These are phyloP conservation scores for Falco biarmicus DNA, from an alignment of 2,797 vertebrate genomes.

Conservation along the genomic window DNA sequence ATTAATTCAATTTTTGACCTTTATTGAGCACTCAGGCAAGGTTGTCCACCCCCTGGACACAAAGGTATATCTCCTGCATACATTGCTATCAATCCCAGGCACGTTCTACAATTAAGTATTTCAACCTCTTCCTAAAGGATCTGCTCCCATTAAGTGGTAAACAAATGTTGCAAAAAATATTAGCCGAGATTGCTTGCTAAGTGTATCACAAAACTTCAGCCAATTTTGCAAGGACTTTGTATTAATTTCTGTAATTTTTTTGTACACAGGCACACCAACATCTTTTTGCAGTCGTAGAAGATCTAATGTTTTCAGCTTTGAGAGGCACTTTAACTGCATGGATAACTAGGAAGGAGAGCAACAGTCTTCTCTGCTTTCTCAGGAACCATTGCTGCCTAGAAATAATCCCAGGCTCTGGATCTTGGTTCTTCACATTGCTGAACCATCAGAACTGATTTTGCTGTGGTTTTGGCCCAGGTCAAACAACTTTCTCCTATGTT, in stretches of 20 bases:
- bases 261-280: background rate
- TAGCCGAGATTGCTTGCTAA: background rate
- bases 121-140: background rate
- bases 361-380: background rate
- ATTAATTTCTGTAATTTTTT: background rate
- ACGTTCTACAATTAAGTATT: background rate
- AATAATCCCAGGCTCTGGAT: background rate
- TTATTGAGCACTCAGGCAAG: conserved; percentile 41
- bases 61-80: background rate
- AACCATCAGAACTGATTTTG: background rate
- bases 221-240: background rate
- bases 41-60: conserved; percentile 8
- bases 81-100: background rate
- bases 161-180: background rate
- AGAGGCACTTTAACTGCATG: background rate
- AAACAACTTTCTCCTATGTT: background rate
- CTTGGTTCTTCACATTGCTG: background rate
- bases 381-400: accelerated
- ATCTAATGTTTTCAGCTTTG: background rate
- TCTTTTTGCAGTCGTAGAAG: background rate
- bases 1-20: conserved; percentile 64
- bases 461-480: background rate
- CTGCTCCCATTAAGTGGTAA: background rate
- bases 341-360: background rate
- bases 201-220: background rate